Conservation (phyloP, 1,140 invertebrate genomes). For the Diorhabda carinulata region DNA sequence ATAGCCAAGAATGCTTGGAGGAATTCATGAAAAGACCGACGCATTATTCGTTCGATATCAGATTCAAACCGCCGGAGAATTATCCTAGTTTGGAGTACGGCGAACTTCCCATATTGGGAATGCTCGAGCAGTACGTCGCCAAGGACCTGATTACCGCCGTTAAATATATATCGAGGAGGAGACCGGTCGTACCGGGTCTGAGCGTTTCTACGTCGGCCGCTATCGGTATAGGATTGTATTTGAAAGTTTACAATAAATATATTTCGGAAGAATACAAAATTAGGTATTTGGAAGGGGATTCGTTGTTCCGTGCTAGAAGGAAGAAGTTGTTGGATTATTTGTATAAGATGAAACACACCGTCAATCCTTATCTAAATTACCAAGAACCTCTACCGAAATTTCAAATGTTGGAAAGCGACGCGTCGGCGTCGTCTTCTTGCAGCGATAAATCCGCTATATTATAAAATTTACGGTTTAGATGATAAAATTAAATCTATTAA, state of each 20-base stretch:
- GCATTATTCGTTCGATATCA: constrained; percentile 46
- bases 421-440: too few species aligned
- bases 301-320: constrained; percentile 46
- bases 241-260: constrained; percentile 53
- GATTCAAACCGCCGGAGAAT: constrained; percentile 43
- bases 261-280: constrained; percentile 31
- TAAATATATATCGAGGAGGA: constrained; percentile 47
- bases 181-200: constrained; percentile 57
- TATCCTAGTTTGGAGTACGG: constrained; percentile 48
- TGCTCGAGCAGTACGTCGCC: constrained; percentile 56
- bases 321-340: constrained; percentile 47
- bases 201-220: constrained; percentile 48
- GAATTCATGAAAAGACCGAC: constrained; percentile 51
- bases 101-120: constrained; percentile 53
- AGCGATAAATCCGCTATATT: too few species aligned
- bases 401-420: constrained; percentile 16
- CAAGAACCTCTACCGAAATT: constrained; percentile 39
- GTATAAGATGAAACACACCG: constrained; percentile 48
- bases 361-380: constrained; percentile 47
- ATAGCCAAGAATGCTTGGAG: constrained; percentile 48
- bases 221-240: constrained; percentile 52
- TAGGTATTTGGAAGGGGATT: constrained; percentile 46
- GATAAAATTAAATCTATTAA: too few species aligned
- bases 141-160: constrained; percentile 51
- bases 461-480: too few species aligned